phyloP scores from a whole-genome alignment of 2,888 invertebrate genomes.

The Archips xylosteana region DNA sequence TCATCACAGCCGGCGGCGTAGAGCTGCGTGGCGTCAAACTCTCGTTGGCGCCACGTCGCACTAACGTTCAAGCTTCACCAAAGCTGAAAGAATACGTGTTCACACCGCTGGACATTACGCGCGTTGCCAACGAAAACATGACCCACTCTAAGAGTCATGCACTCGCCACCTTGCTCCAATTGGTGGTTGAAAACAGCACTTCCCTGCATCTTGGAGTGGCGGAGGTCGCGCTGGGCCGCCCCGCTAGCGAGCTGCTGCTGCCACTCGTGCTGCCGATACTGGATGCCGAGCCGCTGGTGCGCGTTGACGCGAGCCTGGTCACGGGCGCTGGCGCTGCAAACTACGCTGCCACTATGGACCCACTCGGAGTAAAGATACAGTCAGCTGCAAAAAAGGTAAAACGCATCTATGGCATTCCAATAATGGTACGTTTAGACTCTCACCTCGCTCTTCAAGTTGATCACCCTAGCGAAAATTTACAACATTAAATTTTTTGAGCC shows the following conservation, averaged over 20 bases:
- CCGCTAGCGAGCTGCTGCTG: slow-evolving; percentile 78
- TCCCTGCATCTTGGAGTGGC: slow-evolving; percentile 89
- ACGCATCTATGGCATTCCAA: background rate
- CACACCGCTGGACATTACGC: slow-evolving; percentile 83
- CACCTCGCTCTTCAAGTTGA: slow-evolving; percentile 46
- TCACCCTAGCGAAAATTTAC: too few species aligned
- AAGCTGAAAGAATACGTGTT: slow-evolving; percentile 94
- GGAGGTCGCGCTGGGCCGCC: too few species aligned
- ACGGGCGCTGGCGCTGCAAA: slow-evolving; percentile 80
- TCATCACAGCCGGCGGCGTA: slow-evolving; percentile 93
- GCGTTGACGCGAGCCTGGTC: slow-evolving; percentile 83
- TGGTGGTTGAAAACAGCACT: slow-evolving; percentile 91
- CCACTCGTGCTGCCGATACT: slow-evolving; percentile 87
- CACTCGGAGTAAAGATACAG: slow-evolving; percentile 86
- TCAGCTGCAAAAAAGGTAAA: too few species aligned
- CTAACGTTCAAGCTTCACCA: slow-evolving; percentile 91
- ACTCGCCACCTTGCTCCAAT: slow-evolving; percentile 88
- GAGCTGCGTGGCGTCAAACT: slow-evolving; percentile 96
- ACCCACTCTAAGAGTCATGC: slow-evolving; percentile 88
- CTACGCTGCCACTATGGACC: slow-evolving; percentile 83
- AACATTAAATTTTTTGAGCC: too few species aligned
- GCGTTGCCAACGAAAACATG: slow-evolving; percentile 81
- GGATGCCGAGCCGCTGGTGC: slow-evolving; percentile 90
- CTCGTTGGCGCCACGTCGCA: slow-evolving; percentile 94
- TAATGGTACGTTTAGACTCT: background rate